Percentiles rank a stretch among this genome's conserved stretches.
These are phyloP conservation scores for Athalia cordata DNA, from an alignment of 2,888 invertebrate genomes.

Conservation along the genomic window DNA sequence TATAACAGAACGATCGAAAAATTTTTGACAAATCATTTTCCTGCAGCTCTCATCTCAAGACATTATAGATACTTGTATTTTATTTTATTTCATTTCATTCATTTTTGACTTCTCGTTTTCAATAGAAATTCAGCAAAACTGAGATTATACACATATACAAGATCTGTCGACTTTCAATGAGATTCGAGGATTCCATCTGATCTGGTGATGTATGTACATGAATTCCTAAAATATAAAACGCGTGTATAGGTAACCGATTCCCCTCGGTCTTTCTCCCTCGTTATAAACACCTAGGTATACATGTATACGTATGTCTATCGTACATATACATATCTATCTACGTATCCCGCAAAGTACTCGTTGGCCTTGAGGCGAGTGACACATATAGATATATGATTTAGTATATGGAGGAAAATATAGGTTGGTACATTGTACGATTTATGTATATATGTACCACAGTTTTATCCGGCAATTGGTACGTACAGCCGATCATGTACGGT, in stretches of 20 bases:
- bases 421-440: too few species aligned
- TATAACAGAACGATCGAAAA: neutral
- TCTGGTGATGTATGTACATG: neutral
- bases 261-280: neutral
- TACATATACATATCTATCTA: neutral
- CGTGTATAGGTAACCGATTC: conserved; percentile 4
- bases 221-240: neutral
- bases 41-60: too few species aligned
- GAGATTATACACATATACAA: too few species aligned
- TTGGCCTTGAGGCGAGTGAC: neutral
- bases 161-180: too few species aligned
- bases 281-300: neutral
- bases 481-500: too few species aligned
- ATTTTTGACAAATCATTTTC: neutral
- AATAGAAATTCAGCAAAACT: neutral
- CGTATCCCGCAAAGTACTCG: neutral
- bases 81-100: too few species aligned
- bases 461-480: too few species aligned
- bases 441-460: too few species aligned
- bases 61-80: too few species aligned
- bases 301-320: neutral
- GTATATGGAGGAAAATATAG: too few species aligned
- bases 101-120: neutral
- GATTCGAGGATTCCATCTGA: neutral
- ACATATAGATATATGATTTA: neutral